Evolutionary conservation across 2,888 invertebrate genomes (phyloP).

Genomic region (Limnephilus rhombicus): DNA sequence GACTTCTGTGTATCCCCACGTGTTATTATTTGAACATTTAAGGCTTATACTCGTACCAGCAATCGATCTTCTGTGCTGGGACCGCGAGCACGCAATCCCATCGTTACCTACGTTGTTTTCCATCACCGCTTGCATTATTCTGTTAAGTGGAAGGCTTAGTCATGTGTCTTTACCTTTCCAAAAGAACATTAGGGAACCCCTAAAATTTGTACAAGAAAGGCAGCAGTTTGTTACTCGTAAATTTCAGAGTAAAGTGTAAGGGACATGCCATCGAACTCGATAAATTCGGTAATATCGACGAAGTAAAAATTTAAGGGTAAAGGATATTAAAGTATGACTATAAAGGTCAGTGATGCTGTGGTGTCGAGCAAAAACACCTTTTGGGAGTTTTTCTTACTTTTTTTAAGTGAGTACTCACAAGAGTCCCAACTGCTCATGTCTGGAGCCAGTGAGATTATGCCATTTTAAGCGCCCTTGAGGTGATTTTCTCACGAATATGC

Average conservation of each 20-base stretch:
- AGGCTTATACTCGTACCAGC: background rate
- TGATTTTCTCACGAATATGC: too few species aligned
- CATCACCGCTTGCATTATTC: conserved; percentile 32
- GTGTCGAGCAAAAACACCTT: background rate
- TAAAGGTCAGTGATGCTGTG: background rate
- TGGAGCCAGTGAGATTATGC: too few species aligned
- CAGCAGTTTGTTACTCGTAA: background rate
- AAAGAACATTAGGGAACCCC: background rate
- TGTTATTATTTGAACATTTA: conserved; percentile 12
- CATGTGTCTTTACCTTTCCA: background rate
- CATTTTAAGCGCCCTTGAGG: too few species aligned
- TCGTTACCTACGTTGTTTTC: conserved; percentile 27
- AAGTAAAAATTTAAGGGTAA: background rate
- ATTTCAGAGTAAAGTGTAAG: background rate
- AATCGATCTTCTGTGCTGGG: background rate
- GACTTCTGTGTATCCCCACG: background rate
- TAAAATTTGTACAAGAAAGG: conserved; percentile 6
- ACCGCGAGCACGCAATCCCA: conserved; percentile 8
- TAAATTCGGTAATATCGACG: background rate
- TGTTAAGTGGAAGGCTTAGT: conserved; percentile 10
- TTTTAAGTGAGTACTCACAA: too few species aligned
- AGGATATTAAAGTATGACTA: background rate
- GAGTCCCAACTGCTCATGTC: too few species aligned
- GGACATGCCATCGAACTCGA: background rate
- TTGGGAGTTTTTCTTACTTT: background rate